Base-by-base conservation (phyloP, 1,140 invertebrate species). In the Myzus persicae region DNA sequence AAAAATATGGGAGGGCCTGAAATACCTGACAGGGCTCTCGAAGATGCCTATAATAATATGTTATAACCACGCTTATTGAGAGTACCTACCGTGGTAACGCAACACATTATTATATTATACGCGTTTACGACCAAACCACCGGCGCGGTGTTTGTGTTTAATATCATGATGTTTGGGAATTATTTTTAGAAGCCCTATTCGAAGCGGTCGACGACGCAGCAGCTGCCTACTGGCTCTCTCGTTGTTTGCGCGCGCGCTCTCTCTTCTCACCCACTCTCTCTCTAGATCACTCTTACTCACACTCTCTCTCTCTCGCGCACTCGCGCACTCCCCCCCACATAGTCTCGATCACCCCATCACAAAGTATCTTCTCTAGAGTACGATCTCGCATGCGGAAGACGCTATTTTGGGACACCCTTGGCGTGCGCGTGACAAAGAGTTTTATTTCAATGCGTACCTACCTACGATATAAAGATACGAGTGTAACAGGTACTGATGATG, bases 361-460 rank as follows among this genome's bases (percentile, higher is more conserved):
- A 22, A 24, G 22, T 31, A 9, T 18, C 59, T n/a, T 14, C 59
- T n/a, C 9, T n/a, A 31, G 31, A 6, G 14, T 31, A 76, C 5
- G 59, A 76, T 76, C 84, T 76, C 84, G 22, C 42, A 20, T 42
- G 18, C 31, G 42, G 26, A 26, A 46, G 14, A 44, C 46, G 46
- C 87, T 89, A 89, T 89, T 89, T 89, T 89, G 36, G 36, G 87
- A 89, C 48, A 54, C 87, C 87, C 87, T 89, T 54, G 87, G n/a
- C 46, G 26, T 26, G 26, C 82, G 82, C 38, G 26, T 40, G 38
- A 84, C 82, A 84, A 40, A 40, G 38, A 84, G 40, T 82, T 36
- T 38, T 82, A 22, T 36, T 82, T 38, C 36, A 38, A 6, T 24
- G 36, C 7, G 36, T 82, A 9, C 76, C 76, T 36, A 18, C 31